Percentiles rank a stretch among this genome's conserved stretches.
Conservation (phyloP, 2,113 vertebrate genomes). For the Trinectes maculatus region DNA sequence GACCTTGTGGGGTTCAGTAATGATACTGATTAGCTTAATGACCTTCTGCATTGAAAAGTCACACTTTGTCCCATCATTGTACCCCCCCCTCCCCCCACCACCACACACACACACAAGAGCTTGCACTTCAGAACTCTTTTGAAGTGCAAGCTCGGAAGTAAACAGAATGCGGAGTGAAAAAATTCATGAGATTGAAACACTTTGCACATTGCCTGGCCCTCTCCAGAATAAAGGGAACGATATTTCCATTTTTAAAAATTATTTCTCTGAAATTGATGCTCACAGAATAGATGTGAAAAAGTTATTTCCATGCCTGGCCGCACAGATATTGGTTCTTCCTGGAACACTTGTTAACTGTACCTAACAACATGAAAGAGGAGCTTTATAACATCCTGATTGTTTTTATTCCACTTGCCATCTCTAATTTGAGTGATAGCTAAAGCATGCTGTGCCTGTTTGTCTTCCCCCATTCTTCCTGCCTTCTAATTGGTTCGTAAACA, state of each 20-base stretch:
- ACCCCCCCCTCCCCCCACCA: not conserved
- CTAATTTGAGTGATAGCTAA: conserved; percentile 66
- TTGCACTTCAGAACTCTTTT: no score
- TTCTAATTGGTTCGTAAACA: conserved; percentile 74
- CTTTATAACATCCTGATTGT: conserved; percentile 54
- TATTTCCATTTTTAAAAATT: conserved; percentile 15
- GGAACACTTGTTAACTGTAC: conserved; percentile 19
- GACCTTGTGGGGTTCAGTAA: conserved; percentile 30
- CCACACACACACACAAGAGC: conserved; percentile 11
- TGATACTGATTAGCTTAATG: conserved; percentile 38
- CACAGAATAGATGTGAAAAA: not conserved
- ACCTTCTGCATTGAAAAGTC: conserved; percentile 51
- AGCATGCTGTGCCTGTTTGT: conserved; percentile 48
- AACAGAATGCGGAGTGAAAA: not conserved
- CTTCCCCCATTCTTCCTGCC: conserved; percentile 66
- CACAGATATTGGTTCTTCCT: not conserved
- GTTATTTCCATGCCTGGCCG: not conserved
- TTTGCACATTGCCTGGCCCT: not conserved
- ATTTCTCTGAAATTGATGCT: conserved; percentile 15
- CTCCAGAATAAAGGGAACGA: not conserved
- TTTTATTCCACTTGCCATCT: conserved; percentile 62
- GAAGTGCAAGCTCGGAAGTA: not conserved
- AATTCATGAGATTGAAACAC: not conserved
- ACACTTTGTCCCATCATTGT: conserved; percentile 24
- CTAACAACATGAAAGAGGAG: conserved; percentile 2